A percentile compares a stretch with the other conserved stretches of the same genome.
phyloP scores from a whole-genome alignment of 1,140 invertebrate genomes.

The Piezodorus guildinii region DNA sequence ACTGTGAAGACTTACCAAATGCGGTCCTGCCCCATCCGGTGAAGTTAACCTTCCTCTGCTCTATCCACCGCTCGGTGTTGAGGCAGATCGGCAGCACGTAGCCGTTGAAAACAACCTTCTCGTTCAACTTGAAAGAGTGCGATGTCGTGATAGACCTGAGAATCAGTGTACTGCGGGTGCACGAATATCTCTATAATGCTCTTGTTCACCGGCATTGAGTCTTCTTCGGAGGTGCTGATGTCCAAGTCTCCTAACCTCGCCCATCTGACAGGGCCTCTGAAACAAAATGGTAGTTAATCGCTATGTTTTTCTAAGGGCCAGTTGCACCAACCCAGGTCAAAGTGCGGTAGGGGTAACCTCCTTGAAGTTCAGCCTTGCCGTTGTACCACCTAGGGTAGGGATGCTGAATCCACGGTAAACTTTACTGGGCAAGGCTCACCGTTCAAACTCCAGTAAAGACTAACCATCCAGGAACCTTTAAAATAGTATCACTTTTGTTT shows the following conservation, averaged over 20 bases:
- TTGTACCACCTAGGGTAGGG: too few species aligned
- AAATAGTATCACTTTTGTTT: too few species aligned
- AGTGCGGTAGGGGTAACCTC: too few species aligned
- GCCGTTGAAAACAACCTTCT: constrained; percentile 31
- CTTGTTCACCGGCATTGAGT: constrained; percentile 23
- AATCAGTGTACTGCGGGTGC: constrained; percentile 37
- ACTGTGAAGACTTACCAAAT: constrained; percentile 27
- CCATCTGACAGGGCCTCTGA: constrained; percentile 23
- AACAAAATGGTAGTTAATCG: too few species aligned
- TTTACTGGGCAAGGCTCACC: too few species aligned
- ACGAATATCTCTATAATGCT: constrained; percentile 34
- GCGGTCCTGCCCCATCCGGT: constrained; percentile 41
- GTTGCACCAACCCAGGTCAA: too few species aligned
- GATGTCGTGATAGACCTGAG: constrained; percentile 46
- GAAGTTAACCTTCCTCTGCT: constrained; percentile 32
- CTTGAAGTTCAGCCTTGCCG: too few species aligned
- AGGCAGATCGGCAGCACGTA: constrained; percentile 38
- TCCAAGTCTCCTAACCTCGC: constrained; percentile 30
- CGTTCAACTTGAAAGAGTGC: constrained; percentile 40
- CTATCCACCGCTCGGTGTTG: constrained; percentile 19
- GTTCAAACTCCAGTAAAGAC: too few species aligned
- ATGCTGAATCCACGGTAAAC: too few species aligned
- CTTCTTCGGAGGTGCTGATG: constrained; percentile 20
- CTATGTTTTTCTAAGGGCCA: too few species aligned
- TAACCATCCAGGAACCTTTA: too few species aligned